phyloP scores from a whole-genome alignment of 1,140 invertebrate species.

The Nomia melanderi region DNA sequence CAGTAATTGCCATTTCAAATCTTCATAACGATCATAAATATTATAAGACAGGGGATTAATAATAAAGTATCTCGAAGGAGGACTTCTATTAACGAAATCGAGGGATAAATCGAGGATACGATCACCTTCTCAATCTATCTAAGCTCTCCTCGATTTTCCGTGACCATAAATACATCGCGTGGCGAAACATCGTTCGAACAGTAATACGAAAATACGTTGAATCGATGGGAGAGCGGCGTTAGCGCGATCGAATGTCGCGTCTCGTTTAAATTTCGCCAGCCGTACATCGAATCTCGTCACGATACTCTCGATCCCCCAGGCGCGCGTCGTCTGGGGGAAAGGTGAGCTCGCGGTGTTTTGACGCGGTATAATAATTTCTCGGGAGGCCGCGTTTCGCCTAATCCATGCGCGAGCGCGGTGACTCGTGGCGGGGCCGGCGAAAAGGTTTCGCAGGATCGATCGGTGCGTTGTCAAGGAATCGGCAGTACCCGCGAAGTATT shows the following conservation, averaged over 20 bases:
- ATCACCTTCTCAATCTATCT: no score
- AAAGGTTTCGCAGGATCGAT: constrained; percentile 30
- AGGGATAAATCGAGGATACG: no score
- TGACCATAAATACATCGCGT: no score
- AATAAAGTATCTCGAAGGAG: no score
- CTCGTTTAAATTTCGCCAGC: constrained; percentile 11
- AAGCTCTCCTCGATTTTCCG: no score
- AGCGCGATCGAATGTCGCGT: constrained; percentile 4
- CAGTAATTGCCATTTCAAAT: no score
- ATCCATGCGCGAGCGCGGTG: constrained; percentile 14
- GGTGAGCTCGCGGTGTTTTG: constrained; percentile 58
- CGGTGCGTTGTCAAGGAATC: constrained; percentile 13
- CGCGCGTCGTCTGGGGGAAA: constrained; percentile 30
- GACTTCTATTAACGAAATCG: no score
- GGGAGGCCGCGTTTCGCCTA: constrained; percentile 34
- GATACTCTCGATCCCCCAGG: constrained; percentile 41
- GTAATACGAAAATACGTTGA: background rate
- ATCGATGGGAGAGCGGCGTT: background rate
- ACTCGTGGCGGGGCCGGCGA: background rate
- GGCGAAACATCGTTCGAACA: no score
- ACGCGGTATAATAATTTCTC: constrained; percentile 64
- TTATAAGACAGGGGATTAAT: no score
- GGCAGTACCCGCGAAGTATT: background rate
- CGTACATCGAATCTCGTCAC: constrained; percentile 24
- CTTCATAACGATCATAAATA: no score